Evolutionary conservation across 2,888 invertebrate species (phyloP).

Genomic region (Fragum whitleyi): DNA sequence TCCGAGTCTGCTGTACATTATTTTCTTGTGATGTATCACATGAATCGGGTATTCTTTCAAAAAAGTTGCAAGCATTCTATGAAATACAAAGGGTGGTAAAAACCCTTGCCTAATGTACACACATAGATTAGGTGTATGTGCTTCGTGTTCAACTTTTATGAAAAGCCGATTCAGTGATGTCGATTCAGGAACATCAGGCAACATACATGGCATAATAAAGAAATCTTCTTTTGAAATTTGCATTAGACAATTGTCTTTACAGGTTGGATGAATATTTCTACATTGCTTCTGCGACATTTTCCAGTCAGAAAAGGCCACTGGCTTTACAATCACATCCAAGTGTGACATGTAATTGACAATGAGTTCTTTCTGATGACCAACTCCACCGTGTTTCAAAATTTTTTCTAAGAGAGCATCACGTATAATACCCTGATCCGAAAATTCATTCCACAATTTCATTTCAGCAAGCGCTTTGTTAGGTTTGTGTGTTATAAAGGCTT

Average conservation of each 20-base stretch:
- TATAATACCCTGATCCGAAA: neutral
- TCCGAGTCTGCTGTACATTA: neutral
- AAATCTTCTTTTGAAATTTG: neutral
- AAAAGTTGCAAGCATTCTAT: neutral
- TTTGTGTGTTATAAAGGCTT: conserved; percentile 39
- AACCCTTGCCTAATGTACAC: neutral
- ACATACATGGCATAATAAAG: conserved; percentile 13
- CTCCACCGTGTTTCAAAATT: neutral
- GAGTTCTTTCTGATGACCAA: neutral
- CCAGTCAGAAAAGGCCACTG: no score
- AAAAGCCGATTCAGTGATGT: neutral
- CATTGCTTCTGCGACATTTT: no score
- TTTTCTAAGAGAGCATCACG: neutral
- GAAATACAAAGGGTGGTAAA: neutral
- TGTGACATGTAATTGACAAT: conserved; percentile 18
- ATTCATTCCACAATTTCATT: neutral
- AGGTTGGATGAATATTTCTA: neutral
- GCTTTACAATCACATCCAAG: conserved; percentile 25
- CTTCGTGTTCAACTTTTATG: neutral
- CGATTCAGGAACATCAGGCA: neutral
- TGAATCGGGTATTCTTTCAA: neutral
- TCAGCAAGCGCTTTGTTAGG: neutral
- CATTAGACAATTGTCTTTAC: neutral
- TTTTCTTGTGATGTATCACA: neutral
- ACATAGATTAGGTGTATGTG: neutral